Conservation (phyloP, 2,888 invertebrate genomes). For the Drosophila merina region DNA sequence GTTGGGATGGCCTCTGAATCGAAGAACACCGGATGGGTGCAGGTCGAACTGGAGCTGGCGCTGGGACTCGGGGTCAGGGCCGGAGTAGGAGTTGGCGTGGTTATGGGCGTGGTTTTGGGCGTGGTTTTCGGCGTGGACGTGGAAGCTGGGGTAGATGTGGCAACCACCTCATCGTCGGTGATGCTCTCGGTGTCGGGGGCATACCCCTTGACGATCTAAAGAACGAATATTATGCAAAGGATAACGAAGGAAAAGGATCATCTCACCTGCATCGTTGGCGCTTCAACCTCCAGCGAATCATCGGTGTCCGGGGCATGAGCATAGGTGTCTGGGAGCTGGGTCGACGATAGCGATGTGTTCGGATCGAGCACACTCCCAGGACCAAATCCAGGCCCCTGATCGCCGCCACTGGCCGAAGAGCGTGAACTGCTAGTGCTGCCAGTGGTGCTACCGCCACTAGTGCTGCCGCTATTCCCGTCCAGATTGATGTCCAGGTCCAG, state of each 20-base stretch:
- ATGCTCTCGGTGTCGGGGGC: neutral
- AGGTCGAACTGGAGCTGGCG: neutral
- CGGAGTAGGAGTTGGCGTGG: neutral
- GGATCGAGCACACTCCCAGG: neutral
- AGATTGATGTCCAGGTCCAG: neutral
- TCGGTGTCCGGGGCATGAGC: slow-evolving; percentile 25
- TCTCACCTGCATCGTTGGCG: neutral
- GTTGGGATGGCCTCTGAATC: neutral
- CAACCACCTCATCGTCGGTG: neutral
- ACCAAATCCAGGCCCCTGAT: slow-evolving; percentile 25
- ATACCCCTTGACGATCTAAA: neutral
- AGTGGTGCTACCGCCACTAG: neutral
- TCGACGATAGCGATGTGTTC: neutral
- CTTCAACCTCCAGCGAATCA: slow-evolving; percentile 8
- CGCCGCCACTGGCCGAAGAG: neutral
- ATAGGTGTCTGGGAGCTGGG: slow-evolving; percentile 17
- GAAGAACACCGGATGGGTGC: neutral
- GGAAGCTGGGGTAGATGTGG: neutral
- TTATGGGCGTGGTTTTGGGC: neutral
- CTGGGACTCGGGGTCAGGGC: neutral
- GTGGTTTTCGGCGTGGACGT: neutral
- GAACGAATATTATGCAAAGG: neutral
- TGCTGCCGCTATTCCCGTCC: neutral
- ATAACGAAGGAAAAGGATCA: neutral
- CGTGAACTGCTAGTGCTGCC: neutral